These are phyloP conservation scores for Lemur catta DNA, from an alignment of 2,797 vertebrate genomes.

Conservation along the genomic window DNA sequence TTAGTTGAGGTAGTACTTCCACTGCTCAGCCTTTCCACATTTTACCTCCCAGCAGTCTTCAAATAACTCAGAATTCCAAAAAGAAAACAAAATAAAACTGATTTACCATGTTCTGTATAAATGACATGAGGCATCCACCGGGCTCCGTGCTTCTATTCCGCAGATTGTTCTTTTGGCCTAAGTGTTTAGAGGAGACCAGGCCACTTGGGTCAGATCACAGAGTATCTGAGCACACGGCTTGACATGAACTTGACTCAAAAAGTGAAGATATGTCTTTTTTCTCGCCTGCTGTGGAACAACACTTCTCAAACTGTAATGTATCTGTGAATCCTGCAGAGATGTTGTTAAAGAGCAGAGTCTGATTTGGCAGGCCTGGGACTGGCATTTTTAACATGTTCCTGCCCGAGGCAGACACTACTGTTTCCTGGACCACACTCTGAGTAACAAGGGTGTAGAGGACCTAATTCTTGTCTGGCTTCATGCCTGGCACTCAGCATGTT, in stretches of 20 bases:
- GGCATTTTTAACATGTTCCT: background rate
- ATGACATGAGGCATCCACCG: fast-evolving
- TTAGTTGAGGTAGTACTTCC: background rate
- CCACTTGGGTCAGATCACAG: background rate
- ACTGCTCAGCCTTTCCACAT: background rate
- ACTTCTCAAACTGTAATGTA: background rate
- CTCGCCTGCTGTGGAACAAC: background rate
- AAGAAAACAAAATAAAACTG: background rate
- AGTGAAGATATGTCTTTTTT: background rate
- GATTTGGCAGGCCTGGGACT: background rate
- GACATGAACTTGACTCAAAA: background rate
- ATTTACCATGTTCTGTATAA: background rate
- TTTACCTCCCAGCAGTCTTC: background rate
- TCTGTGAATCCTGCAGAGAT: background rate
- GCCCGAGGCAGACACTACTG: background rate
- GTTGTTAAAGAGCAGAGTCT: background rate
- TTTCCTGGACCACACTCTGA: background rate
- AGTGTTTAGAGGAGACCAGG: background rate
- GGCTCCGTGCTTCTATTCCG: background rate
- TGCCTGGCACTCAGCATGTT: background rate
- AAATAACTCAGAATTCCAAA: background rate
- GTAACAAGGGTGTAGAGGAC: background rate
- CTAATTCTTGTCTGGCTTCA: background rate
- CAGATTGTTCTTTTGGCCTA: background rate
- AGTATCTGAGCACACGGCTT: background rate